phyloP scores from a whole-genome alignment of 2,797 vertebrate species.

The Rhinogobio ventralis region DNA sequence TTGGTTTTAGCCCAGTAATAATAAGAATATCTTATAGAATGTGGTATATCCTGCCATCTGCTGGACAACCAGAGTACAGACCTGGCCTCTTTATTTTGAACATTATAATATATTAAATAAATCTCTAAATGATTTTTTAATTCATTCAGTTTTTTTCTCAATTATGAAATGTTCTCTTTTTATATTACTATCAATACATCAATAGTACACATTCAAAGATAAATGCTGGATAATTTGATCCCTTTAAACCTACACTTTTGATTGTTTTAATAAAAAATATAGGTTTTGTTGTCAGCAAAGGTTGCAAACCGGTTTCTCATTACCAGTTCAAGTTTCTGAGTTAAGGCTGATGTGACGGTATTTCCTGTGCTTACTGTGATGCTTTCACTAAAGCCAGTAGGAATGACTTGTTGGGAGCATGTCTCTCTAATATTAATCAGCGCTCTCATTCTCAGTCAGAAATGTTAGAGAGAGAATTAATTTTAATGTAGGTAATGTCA shows the following conservation, averaged over 20 bases:
- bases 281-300: not conserved
- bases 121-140: not conserved
- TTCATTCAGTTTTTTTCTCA: not conserved
- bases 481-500: too few species aligned
- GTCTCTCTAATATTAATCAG: too few species aligned
- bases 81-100: not conserved
- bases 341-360: too few species aligned
- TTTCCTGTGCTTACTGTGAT: too few species aligned
- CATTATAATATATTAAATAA: not conserved
- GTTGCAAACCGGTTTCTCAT: too few species aligned
- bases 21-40: not conserved
- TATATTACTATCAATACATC: not conserved
- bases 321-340: too few species aligned
- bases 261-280: not conserved
- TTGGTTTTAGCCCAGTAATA: not conserved
- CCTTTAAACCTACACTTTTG: not conserved
- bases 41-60: constrained; percentile 19
- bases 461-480: too few species aligned
- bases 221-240: not conserved
- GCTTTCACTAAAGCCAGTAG: too few species aligned
- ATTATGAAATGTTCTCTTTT: not conserved
- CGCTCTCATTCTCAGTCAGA: too few species aligned
- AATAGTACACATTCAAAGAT: not conserved
- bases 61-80: constrained; percentile 3
- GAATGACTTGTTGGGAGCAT: too few species aligned